Evolutionary conservation across 2,888 invertebrate genomes (phyloP).

Genomic region (Amblyjoppa proteus): DNA sequence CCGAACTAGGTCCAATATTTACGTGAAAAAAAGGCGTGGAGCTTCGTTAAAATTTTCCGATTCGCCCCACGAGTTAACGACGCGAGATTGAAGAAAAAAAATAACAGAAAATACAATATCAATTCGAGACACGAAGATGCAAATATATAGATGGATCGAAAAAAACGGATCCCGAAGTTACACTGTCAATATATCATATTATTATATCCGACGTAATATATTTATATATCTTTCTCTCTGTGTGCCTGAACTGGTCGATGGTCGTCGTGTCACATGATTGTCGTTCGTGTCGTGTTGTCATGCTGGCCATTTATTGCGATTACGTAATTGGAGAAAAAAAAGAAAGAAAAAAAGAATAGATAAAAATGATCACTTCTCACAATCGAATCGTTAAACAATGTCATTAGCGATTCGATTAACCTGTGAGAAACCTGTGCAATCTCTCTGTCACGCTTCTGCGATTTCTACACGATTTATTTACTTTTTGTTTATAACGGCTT

Average conservation of each 20-base stretch:
- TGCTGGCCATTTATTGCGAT: conserved; percentile 82
- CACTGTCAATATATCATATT: conserved; percentile 65
- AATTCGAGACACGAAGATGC: conserved; percentile 27
- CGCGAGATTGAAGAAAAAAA: conserved; percentile 17
- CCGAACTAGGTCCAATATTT: not conserved
- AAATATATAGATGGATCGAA: not conserved
- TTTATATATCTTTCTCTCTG: conserved; percentile 82
- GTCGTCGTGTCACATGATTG: conserved; percentile 85
- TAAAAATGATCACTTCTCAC: conserved; percentile 7
- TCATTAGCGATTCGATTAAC: not conserved
- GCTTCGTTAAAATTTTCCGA: not conserved
- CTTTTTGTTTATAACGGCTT: conserved; percentile 1
- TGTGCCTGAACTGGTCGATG: conserved; percentile 85
- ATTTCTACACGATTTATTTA: not conserved
- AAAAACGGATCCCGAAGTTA: conserved; percentile 41
- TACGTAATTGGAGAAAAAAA: not conserved
- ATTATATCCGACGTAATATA: conserved; percentile 69
- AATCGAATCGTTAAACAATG: not conserved
- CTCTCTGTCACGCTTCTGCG: conserved; percentile 7
- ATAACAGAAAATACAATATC: conserved; percentile 41
- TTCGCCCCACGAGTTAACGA: not conserved
- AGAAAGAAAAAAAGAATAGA: not conserved
- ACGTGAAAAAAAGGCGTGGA: not conserved
- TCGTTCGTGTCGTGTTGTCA: conserved; percentile 85
- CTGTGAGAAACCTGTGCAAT: not conserved